These are phyloP conservation scores for Eubucco bourcierii DNA, from an alignment of 2,113 vertebrate species.

Conservation along the genomic window DNA sequence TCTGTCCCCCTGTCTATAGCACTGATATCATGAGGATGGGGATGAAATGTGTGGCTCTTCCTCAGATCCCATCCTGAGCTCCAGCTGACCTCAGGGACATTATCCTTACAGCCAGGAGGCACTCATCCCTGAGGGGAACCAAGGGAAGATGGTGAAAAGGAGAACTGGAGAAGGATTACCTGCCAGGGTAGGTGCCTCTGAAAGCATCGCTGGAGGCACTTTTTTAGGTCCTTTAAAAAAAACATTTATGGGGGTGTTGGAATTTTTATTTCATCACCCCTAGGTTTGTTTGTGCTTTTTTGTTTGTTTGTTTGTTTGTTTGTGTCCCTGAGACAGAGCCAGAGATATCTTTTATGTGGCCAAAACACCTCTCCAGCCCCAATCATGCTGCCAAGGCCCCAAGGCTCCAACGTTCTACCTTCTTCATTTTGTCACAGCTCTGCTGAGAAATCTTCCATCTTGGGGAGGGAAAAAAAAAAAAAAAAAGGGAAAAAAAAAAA, in stretches of 20 bases:
- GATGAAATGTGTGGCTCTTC: fast-evolving
- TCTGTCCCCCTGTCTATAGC: too few species aligned
- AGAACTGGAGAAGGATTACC: not conserved
- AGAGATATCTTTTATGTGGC: not conserved
- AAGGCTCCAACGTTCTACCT: not conserved
- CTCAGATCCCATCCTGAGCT: not conserved
- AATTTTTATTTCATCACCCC: not conserved
- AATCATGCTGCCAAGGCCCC: not conserved
- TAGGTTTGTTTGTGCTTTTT: not conserved
- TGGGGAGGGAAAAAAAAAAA: not conserved
- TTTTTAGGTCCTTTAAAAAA: not conserved
- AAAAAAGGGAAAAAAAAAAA: not conserved
- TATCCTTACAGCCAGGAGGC: not conserved
- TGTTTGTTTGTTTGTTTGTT: not conserved
- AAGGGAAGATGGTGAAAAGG: not conserved
- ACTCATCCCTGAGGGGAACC: not conserved
- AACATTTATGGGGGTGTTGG: not conserved
- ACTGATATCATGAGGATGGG: too few species aligned
- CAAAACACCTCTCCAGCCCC: not conserved
- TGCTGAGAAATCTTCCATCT: not conserved
- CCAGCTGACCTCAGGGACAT: not conserved
- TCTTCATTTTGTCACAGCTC: not conserved
- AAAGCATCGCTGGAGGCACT: fast-evolving
- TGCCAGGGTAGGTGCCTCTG: not conserved
- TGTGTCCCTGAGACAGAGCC: not conserved